Conservation (phyloP, 2,888 invertebrate genomes). For the Prosapia bicincta region DNA sequence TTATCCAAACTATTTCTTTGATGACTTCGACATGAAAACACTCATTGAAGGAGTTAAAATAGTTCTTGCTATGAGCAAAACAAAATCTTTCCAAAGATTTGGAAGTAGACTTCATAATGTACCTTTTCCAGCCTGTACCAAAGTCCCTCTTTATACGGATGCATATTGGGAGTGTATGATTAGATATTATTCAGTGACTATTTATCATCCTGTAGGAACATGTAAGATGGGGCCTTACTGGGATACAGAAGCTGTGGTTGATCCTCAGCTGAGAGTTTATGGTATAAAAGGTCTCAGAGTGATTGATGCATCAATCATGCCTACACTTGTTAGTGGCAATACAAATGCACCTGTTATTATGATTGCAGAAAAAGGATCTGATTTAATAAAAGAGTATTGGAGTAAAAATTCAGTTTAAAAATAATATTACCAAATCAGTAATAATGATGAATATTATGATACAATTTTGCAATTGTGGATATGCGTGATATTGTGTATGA, state of each 20-base stretch:
- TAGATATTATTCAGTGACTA: conserved; percentile 73
- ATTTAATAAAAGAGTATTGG: conserved; percentile 84
- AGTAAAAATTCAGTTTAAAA: conserved; percentile 29
- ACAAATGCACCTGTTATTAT: conserved; percentile 85
- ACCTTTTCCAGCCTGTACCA: conserved; percentile 74
- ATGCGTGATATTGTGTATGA: too few species aligned
- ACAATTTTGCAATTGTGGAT: too few species aligned
- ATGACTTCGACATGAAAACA: conserved; percentile 74
- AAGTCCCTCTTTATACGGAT: conserved; percentile 65
- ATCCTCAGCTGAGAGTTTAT: conserved; percentile 73
- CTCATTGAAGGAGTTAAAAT: conserved; percentile 84
- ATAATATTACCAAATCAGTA: too few species aligned
- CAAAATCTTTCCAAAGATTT: conserved; percentile 69
- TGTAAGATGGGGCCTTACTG: conserved; percentile 88
- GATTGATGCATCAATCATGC: conserved; percentile 84
- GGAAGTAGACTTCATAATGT: conserved; percentile 67
- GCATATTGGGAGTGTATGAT: conserved; percentile 87
- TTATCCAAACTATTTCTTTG: conserved; percentile 85
- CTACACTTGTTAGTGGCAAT: conserved; percentile 78
- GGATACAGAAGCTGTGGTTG: conserved; percentile 80
- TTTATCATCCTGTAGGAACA: conserved; percentile 84
- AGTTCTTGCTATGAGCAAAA: conserved; percentile 73
- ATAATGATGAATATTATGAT: too few species aligned
- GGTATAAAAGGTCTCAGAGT: conserved; percentile 76
- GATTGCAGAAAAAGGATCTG: conserved; percentile 87